Conservation (phyloP, 53 echinoderm and acorn worm genomes). For the Zoroaster sp. region DNA sequence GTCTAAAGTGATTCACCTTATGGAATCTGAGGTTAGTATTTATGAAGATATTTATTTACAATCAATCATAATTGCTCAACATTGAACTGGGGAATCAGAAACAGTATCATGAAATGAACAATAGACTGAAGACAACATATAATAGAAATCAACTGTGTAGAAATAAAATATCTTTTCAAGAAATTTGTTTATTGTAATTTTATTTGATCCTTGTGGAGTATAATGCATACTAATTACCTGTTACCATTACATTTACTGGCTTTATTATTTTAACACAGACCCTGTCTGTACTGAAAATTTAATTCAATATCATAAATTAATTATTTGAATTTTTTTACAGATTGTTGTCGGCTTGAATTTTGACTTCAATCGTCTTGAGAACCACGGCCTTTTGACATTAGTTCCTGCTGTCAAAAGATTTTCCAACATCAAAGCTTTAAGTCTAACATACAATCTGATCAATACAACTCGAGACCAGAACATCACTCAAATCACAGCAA, state of each 20-base stretch:
- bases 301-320: neutral
- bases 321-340: neutral
- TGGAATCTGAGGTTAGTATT: neutral
- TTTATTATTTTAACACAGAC: neutral
- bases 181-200: too few species aligned
- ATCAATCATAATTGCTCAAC: too few species aligned
- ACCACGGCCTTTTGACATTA: neutral
- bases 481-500: neutral
- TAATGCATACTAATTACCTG: too few species aligned
- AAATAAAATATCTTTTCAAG: too few species aligned
- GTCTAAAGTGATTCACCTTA: neutral
- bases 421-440: conserved; percentile 10
- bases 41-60: too few species aligned
- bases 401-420: conserved; percentile 7
- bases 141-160: too few species aligned
- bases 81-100: too few species aligned
- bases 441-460: conserved; percentile 45
- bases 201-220: too few species aligned
- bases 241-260: too few species aligned
- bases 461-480: neutral
- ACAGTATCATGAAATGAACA: too few species aligned
- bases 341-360: conserved; percentile 13
- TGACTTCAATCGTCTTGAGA: conserved; percentile 31
- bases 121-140: too few species aligned
- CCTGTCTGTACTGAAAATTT: neutral